Evolutionary conservation across 2,888 invertebrate genomes (phyloP).

Genomic region (Megamerina dolium): DNA sequence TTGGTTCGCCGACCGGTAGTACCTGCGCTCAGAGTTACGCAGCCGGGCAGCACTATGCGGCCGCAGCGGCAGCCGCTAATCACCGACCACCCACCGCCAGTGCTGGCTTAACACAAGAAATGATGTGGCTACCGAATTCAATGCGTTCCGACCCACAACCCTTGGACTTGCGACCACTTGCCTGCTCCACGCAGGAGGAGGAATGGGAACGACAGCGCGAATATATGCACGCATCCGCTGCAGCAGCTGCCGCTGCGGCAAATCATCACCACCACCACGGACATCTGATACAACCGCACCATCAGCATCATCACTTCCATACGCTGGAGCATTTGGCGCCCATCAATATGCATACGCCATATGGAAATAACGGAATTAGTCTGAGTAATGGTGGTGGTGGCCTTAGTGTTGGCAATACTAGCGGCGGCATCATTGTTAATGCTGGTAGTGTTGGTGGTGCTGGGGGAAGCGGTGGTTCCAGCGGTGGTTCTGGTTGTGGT

Average conservation of each 20-base stretch:
- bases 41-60: constrained; percentile 34
- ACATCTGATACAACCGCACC: constrained; percentile 30
- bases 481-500: constrained; percentile 17
- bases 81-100: constrained; percentile 26
- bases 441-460: constrained; percentile 17
- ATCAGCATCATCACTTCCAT: constrained; percentile 44
- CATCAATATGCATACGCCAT: constrained; percentile 47
- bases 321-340: constrained; percentile 46
- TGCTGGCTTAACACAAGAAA: constrained; percentile 61
- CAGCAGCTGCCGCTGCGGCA: constrained; percentile 24
- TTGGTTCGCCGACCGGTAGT: constrained; percentile 53
- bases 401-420: no score
- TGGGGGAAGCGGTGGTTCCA: constrained; percentile 14
- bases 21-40: constrained; percentile 52
- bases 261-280: constrained; percentile 26
- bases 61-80: constrained; percentile 21
- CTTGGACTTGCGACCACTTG: constrained; percentile 71
- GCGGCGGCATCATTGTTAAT: constrained; percentile 27
- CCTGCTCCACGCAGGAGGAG: constrained; percentile 57
- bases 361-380: no score
- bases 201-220: constrained; percentile 64
- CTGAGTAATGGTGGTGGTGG: constrained; percentile 27
- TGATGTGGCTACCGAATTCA: constrained; percentile 71
- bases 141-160: constrained; percentile 62
- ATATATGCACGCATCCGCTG: constrained; percentile 50